Evolutionary conservation across 2,797 vertebrate genomes (phyloP).

Genomic region (Hozukius guyotensis): DNA sequence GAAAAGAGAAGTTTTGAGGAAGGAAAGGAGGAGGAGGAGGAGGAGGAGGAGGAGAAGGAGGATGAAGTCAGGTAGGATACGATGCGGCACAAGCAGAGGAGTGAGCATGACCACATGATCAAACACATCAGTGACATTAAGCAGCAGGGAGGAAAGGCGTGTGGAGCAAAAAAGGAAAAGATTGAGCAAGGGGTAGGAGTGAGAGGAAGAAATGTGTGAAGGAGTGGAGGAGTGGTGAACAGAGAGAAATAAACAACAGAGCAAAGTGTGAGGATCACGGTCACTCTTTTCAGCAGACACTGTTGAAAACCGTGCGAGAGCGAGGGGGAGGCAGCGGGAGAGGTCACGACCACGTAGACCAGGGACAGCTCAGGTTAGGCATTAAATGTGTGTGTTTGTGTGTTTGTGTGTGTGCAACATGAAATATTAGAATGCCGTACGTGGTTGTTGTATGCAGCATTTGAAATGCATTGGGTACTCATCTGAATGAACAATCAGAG

Average conservation of each 20-base stretch:
- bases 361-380: slow-evolving; percentile 70
- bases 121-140: slow-evolving; percentile 26
- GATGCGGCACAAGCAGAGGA: slow-evolving; percentile 49
- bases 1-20: slow-evolving; percentile 7
- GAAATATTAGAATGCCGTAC: background rate
- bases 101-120: slow-evolving; percentile 36
- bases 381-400: slow-evolving; percentile 20
- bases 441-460: slow-evolving; percentile 44
- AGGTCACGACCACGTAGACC: slow-evolving; percentile 67
- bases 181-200: slow-evolving; percentile 49
- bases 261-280: slow-evolving; percentile 77
- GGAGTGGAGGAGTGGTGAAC: slow-evolving; percentile 66
- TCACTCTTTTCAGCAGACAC: slow-evolving; percentile 77
- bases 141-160: slow-evolving; percentile 38
- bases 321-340: slow-evolving; percentile 55
- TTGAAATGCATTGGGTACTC: slow-evolving; percentile 59
- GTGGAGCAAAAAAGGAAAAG: slow-evolving; percentile 49
- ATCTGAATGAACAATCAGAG: slow-evolving; percentile 46
- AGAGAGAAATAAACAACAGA: slow-evolving; percentile 82
- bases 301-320: slow-evolving; percentile 73
- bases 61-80: slow-evolving; percentile 42
- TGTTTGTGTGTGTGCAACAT: slow-evolving; percentile 25
- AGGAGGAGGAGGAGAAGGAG: slow-evolving; percentile 15
- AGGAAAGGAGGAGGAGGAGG: background rate
- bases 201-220: slow-evolving; percentile 58